Conservation (phyloP, 1,140 invertebrate species). For the Vollenhovia emeryi region DNA sequence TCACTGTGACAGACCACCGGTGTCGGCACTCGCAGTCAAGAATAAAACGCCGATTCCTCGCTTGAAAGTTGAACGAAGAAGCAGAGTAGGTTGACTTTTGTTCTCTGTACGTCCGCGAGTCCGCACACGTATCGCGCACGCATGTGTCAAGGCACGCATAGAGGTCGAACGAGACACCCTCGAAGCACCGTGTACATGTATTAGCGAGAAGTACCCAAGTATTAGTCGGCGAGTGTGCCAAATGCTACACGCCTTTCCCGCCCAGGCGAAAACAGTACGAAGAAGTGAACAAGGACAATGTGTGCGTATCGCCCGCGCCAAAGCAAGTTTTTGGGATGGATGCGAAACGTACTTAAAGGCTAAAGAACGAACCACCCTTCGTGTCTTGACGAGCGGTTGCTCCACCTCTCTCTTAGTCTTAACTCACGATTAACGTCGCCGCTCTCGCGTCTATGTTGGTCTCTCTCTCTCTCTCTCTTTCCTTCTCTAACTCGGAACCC, state of each 20-base stretch:
- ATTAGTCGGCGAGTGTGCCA: slow-evolving; percentile 72
- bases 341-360: slow-evolving; percentile 75
- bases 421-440: slow-evolving; percentile 68
- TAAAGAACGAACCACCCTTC: slow-evolving; percentile 72
- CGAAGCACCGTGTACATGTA: slow-evolving; percentile 70
- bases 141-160: slow-evolving; percentile 68
- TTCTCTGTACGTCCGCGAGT: slow-evolving; percentile 70
- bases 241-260: slow-evolving; percentile 72
- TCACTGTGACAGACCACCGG: slow-evolving; percentile 5
- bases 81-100: slow-evolving; percentile 42
- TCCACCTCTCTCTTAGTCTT: slow-evolving; percentile 62
- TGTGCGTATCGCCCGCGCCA: slow-evolving; percentile 76
- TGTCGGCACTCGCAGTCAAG: slow-evolving; percentile 5
- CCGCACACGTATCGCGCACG: slow-evolving; percentile 57
- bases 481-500: slow-evolving; percentile 17
- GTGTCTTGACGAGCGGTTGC: slow-evolving; percentile 71
- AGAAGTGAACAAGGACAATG: slow-evolving; percentile 73
- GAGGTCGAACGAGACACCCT: slow-evolving; percentile 73
- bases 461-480: slow-evolving; percentile 16
- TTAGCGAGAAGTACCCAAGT: slow-evolving; percentile 71
- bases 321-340: slow-evolving; percentile 75
- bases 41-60: background rate
- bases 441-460: slow-evolving; percentile 64
- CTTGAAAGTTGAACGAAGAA: slow-evolving; percentile 50
- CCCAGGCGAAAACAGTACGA: slow-evolving; percentile 70